These are phyloP conservation scores for Drosophila orena DNA, from an alignment of 1,140 invertebrate species.

Conservation along the genomic window DNA sequence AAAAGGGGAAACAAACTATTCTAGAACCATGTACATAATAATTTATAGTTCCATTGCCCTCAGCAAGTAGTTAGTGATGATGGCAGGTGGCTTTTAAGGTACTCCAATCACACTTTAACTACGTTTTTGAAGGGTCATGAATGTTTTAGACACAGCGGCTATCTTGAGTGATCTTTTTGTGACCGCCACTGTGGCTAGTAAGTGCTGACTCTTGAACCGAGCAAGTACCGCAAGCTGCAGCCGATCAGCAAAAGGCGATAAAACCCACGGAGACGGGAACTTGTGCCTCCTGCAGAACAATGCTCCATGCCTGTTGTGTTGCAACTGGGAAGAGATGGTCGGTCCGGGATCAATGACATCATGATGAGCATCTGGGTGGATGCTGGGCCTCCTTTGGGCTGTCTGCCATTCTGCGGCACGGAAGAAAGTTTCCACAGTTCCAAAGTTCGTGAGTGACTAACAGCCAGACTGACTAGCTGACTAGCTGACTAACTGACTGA, in stretches of 20 bases:
- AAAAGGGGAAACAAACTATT: neutral
- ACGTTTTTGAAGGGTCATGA: neutral
- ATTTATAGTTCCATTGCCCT: too few species aligned
- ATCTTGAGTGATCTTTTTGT: neutral
- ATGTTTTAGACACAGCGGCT: neutral
- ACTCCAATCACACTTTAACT: neutral
- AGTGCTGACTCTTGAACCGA: constrained; percentile 72
- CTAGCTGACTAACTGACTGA: constrained; percentile 25
- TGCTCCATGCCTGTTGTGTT: constrained; percentile 68
- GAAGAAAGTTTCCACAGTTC: constrained; percentile 62
- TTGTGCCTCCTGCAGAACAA: constrained; percentile 71
- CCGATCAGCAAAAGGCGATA: constrained; percentile 63
- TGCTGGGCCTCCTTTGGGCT: constrained; percentile 35
- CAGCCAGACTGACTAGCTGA: constrained; percentile 32
- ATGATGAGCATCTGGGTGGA: constrained; percentile 70
- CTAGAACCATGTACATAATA: too few species aligned
- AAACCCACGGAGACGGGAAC: constrained; percentile 44
- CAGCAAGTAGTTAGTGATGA: too few species aligned
- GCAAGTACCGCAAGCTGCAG: constrained; percentile 75
- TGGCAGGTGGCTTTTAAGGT: neutral
- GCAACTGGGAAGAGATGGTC: constrained; percentile 23
- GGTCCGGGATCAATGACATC: constrained; percentile 69
- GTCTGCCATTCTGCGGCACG: constrained; percentile 56
- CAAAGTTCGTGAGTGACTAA: constrained; percentile 58
- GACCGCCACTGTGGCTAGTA: constrained; percentile 18